A percentile compares a stretch with the other conserved stretches of the same genome.
Evolutionary conservation across 2,888 invertebrate species (phyloP).

Genomic region (Cotesia congregata): DNA sequence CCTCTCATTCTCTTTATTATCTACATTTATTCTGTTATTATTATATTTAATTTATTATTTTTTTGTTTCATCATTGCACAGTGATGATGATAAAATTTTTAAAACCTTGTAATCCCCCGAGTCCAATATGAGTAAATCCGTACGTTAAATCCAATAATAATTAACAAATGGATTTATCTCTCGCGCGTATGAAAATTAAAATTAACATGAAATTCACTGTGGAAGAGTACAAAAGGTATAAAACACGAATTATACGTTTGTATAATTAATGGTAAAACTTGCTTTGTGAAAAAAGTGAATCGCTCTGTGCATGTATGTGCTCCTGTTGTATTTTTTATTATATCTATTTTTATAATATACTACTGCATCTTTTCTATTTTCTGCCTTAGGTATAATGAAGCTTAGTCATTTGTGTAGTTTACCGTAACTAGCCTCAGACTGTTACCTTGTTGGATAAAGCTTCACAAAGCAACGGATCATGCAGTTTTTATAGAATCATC

Average conservation of each 20-base stretch:
- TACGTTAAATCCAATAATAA: slow-evolving; percentile 2
- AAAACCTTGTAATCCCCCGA: background rate
- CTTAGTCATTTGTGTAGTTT: slow-evolving; percentile 43
- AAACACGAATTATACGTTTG: background rate
- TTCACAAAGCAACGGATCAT: slow-evolving; percentile 2
- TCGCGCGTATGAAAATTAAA: slow-evolving; percentile 4
- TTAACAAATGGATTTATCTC: background rate
- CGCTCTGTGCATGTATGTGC: background rate
- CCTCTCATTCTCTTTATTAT: background rate
- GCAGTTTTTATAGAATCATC: background rate
- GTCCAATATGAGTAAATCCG: background rate
- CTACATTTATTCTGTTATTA: background rate
- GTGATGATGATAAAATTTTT: background rate
- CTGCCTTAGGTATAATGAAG: slow-evolving; percentile 50
- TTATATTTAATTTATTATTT: background rate
- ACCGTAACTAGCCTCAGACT: slow-evolving; percentile 10
- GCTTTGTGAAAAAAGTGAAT: background rate
- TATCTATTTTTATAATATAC: background rate
- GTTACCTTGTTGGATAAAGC: slow-evolving; percentile 19
- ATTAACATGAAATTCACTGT: too few species aligned
- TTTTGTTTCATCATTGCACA: slow-evolving; percentile 5
- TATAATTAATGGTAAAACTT: background rate
- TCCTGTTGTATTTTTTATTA: background rate
- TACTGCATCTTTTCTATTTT: background rate
- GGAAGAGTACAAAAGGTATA: background rate